A percentile compares a stretch with the other conserved stretches of the same genome.
Evolutionary conservation across 2,113 vertebrate species (phyloP).

Genomic region (Stomatorhinus ivindoensis): DNA sequence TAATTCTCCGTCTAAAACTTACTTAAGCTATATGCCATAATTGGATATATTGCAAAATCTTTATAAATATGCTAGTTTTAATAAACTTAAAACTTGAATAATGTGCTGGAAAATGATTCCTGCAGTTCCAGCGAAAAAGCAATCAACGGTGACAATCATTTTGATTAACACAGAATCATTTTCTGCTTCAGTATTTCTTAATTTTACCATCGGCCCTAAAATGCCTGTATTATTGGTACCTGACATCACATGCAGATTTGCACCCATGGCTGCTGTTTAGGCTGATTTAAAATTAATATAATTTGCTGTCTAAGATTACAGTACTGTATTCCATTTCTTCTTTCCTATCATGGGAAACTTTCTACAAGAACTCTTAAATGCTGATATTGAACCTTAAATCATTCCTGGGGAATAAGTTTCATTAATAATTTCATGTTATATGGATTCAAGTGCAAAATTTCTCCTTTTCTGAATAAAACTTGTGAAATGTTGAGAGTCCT

Average conservation of each 20-base stretch:
- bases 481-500: background rate
- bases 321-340: background rate
- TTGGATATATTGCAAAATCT: background rate
- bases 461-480: background rate
- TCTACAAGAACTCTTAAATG: background rate
- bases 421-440: background rate
- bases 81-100: background rate
- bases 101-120: slow-evolving; percentile 6
- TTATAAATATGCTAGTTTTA: background rate
- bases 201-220: slow-evolving; percentile 56
- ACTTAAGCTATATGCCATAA: background rate
- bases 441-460: background rate
- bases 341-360: background rate
- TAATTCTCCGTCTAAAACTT: background rate
- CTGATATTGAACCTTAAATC: background rate
- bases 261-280: background rate
- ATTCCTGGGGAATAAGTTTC: background rate
- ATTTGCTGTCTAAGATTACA: slow-evolving; percentile 58
- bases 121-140: slow-evolving; percentile 9
- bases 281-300: slow-evolving; percentile 49
- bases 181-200: slow-evolving; percentile 44
- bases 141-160: slow-evolving; percentile 23
- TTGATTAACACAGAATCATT: slow-evolving; percentile 37
- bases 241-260: background rate
- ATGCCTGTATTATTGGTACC: slow-evolving; percentile 51